Evolutionary conservation across 2,888 invertebrate species (phyloP), one percentile per base, ranked within the genome.

Genomic region (Apantesis nais): DNA sequence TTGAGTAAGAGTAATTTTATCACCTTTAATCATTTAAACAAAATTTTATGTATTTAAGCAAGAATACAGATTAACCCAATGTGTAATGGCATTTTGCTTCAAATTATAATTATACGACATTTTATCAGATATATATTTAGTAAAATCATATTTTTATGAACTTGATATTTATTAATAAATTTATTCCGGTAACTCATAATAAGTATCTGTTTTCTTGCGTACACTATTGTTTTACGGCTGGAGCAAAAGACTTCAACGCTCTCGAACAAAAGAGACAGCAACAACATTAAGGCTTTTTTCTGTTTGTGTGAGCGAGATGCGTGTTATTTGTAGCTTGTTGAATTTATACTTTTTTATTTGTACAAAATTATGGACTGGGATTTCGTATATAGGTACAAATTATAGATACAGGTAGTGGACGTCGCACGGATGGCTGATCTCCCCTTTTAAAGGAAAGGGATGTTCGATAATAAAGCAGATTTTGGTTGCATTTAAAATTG

Each of bases 171-270:
- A 9, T 3, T 41, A 1, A n/a, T 52, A n/a, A 52, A 52, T 9
- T 1, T 52, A 9, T 44, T 39, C 52, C 25, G 62, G 34, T n/a
- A 55, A 66, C 39, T 16, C 31, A 66, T 66, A 66, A 68, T 55
- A 5, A 0, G 64, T 52, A 65, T 71, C 62, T 66, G 61, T 55
- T n/a, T 71, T 76, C 75, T 85, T 75, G 71, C 82, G 67, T 91
- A 84, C 89, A 87, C 91, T 90, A 78, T 80, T 76, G 74, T 70
- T 68, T 83, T 81, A 85, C 86, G 84, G 85, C 86, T 84, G 85
- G 86, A 90, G 86, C 86, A 93, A 94, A 94, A 93, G 94, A 94
- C 93, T 91, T 94, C 93, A 93, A 94, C 94, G 94, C 89, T 86
- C 86, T 80, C 78, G 85, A 80, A 84, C 76, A 83, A 89, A 83